Evolutionary conservation across 37 sponge, comb jelly and placozoan species (phyloP).

Genomic region (Ianthella basta): DNA sequence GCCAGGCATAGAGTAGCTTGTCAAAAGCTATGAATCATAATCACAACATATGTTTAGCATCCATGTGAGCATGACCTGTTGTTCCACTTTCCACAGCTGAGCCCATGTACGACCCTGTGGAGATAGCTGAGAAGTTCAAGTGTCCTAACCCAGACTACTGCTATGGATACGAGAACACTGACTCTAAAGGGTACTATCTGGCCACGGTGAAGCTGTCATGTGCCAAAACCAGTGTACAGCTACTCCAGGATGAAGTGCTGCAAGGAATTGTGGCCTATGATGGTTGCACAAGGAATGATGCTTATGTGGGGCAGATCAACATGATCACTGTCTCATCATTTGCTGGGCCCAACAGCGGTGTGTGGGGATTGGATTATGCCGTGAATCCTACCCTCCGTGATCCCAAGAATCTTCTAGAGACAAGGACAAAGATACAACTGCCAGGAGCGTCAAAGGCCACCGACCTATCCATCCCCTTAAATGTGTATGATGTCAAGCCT

Average conservation of each 20-base stretch:
- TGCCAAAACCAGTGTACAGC: background rate
- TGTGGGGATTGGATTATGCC: slow-evolving; percentile 30
- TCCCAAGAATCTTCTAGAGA: background rate
- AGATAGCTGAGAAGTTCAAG: background rate
- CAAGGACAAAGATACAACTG: background rate
- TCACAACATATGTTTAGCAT: too few relatives aligned
- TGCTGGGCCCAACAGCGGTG: slow-evolving; percentile 14
- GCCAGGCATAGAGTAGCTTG: too few relatives aligned
- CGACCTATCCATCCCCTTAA: background rate
- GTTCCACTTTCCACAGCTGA: too few relatives aligned
- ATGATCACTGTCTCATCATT: slow-evolving; percentile 31
- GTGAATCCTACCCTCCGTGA: background rate
- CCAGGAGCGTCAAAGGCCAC: background rate
- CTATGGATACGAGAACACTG: background rate
- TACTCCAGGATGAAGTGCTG: slow-evolving; percentile 6
- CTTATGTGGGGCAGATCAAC: slow-evolving; percentile 29
- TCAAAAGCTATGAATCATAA: too few relatives aligned
- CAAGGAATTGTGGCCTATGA: slow-evolving; percentile 12
- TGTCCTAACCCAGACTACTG: background rate
- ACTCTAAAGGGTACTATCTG: slow-evolving; percentile 3
- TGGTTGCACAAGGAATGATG: background rate
- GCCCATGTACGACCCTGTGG: background rate
- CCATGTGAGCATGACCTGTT: too few relatives aligned
- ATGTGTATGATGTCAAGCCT: slow-evolving; percentile 21
- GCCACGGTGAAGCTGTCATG: background rate